phyloP scores from a whole-genome alignment of 2,797 vertebrate genomes.

The Thripadectes ignobilis region DNA sequence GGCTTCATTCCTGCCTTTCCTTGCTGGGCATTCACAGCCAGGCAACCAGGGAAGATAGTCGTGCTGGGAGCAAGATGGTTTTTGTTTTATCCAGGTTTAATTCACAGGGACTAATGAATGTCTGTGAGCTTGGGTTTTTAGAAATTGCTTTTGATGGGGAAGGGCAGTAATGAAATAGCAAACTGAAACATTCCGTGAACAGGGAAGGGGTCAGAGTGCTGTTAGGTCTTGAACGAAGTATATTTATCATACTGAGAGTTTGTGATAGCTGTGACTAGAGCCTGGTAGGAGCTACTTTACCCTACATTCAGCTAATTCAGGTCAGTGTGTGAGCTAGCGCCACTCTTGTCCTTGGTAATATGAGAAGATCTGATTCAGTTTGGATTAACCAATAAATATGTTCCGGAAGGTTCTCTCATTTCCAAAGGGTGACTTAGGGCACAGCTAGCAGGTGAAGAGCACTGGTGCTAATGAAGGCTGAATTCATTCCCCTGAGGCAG shows the following conservation, averaged over 20 bases:
- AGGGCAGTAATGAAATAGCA: background rate
- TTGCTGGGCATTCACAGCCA: rapidly evolving
- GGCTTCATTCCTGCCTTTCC: background rate
- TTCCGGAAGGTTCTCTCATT: background rate
- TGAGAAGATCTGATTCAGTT: background rate
- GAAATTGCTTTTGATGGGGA: background rate
- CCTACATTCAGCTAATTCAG: background rate
- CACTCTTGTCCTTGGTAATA: background rate
- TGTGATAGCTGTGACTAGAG: background rate
- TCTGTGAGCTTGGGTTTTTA: background rate
- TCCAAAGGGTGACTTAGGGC: background rate
- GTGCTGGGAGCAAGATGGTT: rapidly evolving
- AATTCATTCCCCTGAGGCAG: background rate
- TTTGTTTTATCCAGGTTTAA: background rate
- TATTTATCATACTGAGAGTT: background rate
- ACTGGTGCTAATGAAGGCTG: background rate
- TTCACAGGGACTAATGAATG: background rate
- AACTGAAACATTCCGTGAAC: background rate
- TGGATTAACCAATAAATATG: background rate
- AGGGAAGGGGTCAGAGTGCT: background rate
- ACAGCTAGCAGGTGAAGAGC: background rate
- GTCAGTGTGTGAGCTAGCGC: background rate
- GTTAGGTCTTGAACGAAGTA: background rate
- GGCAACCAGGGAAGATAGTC: rapidly evolving
- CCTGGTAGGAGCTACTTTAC: background rate